Base-by-base conservation (phyloP, 2,113 vertebrate species). In the Ochotona curzoniae region DNA sequence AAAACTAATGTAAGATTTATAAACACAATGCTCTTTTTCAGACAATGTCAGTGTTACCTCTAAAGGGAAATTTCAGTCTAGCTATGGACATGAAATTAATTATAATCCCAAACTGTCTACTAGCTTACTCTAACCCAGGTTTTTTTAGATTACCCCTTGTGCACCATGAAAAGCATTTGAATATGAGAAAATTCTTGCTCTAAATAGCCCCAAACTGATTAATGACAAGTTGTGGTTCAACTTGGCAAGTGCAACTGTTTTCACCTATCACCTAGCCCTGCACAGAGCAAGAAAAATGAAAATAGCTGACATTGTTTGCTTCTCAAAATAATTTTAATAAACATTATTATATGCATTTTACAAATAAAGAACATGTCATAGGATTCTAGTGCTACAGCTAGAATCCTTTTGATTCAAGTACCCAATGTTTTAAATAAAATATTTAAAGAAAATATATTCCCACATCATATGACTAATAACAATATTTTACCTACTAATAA, bases 51-150 rank as follows among this genome's bases (percentile, higher is more conserved):
- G 82, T 26, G 69, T 67, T 83, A 66, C 78, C 83, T 93, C 82
- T 51, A 2, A 32, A 44, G 74, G 60, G 38, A 91, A 90, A 87
- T 79, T 90, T 93, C 63, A 93, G 12, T 51, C 67, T 76, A 78
- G 49, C 57, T 82, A 74, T 26, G 81, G 38, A 92, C 78, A 81
- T 91, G n/a, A 87, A 67, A 71, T 12, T 83, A 91, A 87, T 91
- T 78, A 57, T 63, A 81, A 69, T 67, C 61, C 47, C 63, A 93
- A 85, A 9, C 51, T 64, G 15, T 49, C 92, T 69, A 44, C 18
- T 69, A 76, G n/a, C 64, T 82, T 9, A 87, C 51, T 11, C 51
- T 90, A 81, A 73, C 69, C 47, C 78, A 93, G 67, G 61, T 69
- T 54, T 2, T 25, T 73, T 74, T 44, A 69, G 10, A 26, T 35